Conservation (phyloP, 2,113 vertebrate species). For the Platanista minor region DNA sequence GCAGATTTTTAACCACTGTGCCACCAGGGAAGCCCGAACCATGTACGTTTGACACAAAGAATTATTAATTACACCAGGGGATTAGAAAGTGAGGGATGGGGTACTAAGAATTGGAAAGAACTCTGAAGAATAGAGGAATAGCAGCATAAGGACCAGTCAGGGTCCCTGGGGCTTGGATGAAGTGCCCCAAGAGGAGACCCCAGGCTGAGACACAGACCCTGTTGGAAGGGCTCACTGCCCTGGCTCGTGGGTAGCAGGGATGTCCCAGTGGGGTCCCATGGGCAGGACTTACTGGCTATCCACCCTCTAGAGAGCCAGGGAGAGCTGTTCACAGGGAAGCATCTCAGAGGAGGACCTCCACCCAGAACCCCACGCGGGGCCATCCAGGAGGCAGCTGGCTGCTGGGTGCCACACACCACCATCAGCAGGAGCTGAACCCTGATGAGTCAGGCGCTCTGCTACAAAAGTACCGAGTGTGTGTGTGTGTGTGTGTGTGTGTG, state of each 20-base stretch:
- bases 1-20: no score
- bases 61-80: neutral
- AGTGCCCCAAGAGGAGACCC: neutral
- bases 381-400: neutral
- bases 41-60: neutral
- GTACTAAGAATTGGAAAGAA: neutral
- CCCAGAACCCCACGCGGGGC: accelerated
- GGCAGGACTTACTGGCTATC: neutral
- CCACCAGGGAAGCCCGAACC: neutral
- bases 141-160: neutral
- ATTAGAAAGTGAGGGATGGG: neutral
- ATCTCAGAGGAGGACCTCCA: neutral
- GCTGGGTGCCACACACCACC: no score
- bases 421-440: neutral
- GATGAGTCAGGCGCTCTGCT: no score
- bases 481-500: neutral
- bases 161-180: neutral
- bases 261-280: no score
- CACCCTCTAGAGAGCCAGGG: neutral
- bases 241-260: neutral
- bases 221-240: neutral
- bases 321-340: neutral
- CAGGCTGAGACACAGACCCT: neutral
- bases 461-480: neutral
- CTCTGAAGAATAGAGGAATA: neutral